Base-by-base conservation (phyloP, 1,140 invertebrate genomes). In the Trichonephila clavipes region DNA sequence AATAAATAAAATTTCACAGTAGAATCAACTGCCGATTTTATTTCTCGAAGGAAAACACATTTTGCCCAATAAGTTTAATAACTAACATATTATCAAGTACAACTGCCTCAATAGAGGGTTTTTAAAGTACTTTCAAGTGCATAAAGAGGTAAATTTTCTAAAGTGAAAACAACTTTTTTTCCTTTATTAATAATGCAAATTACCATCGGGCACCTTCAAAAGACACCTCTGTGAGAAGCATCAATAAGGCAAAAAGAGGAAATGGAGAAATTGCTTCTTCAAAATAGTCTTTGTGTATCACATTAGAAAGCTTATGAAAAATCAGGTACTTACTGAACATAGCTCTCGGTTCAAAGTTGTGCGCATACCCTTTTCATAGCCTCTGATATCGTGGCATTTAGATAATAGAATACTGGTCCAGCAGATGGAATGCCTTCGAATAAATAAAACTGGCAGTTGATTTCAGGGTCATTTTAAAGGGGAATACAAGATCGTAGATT, bases 291-390 rank as follows among this genome's bases (percentile, higher is more conserved):
- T 82, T 82, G 64, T 72, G 51, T 91, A 92, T 92, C 91, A 92
- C 91, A 92, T 87, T 92, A 85, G 44, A 92, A 92, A 92, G 91
- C 91, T 92, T 92, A 86, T 92, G 86, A 93, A 93, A 93, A 87
- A 93, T 93, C 92, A 93, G 92, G 92, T 93, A 93, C 92, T 88
- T 93, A 93, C 62, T 88, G 85, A 93, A 93, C 86, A 82, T 93
- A 72, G 58, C 64, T 93, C 81, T 81, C 72, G 28, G 86, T 93
- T 93, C 86, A 88, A 93, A 93, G 92, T 93, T 93, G 92, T 93
- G 92, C 92, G 92, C 92, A 93, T 93, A 92, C 91, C 91, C 59
- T 87, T 92, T 92, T 87, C 91, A 92, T 85, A 92, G 83, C 83
- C 91, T 87, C 58, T 64, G 51, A 92, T 83, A 87, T 72, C 90